Percentiles rank a stretch among this genome's conserved stretches.
These are phyloP conservation scores for Perognathus longimembris DNA, from an alignment of 2,113 vertebrate genomes.

Conservation along the genomic window DNA sequence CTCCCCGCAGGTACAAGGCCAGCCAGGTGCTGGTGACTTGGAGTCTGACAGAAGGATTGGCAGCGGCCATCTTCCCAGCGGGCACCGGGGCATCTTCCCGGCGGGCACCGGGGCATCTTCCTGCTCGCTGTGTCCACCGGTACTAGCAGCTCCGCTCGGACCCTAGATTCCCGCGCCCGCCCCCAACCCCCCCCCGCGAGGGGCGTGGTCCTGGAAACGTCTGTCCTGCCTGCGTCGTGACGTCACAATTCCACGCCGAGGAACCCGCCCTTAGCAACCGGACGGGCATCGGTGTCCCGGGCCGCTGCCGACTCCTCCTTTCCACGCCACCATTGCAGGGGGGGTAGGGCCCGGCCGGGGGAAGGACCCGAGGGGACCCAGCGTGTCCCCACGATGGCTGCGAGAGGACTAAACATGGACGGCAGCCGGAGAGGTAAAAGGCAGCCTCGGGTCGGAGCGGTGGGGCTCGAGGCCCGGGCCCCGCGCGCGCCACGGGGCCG, in stretches of 20 bases:
- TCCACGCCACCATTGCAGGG: not conserved
- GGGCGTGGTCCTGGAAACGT: not conserved
- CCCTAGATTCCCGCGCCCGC: too few relatives aligned
- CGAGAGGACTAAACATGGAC: slow-evolving; percentile 66
- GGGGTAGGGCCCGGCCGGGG: not conserved
- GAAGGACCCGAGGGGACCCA: not conserved
- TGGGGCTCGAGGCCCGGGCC: not conserved
- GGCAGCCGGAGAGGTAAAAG: slow-evolving; percentile 80
- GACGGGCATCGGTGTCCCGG: rapidly evolving
- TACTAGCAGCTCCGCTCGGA: too few relatives aligned
- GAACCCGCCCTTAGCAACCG: slow-evolving; percentile 66
- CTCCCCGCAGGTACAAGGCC: not conserved
- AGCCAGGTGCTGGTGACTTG: not conserved
- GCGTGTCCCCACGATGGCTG: slow-evolving; percentile 2
- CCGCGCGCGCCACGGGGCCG: too few relatives aligned
- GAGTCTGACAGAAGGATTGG: not conserved
- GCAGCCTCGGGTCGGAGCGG: not conserved
- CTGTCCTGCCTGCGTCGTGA: slow-evolving; percentile 38
- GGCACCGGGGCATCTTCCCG: too few relatives aligned
- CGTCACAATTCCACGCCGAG: slow-evolving; percentile 50
- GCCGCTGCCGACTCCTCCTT: not conserved
- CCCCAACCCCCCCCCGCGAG: too few relatives aligned
- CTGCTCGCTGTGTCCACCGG: rapidly evolving
- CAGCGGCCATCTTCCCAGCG: not conserved
- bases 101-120: too few relatives aligned